A percentile compares a stretch with the other conserved stretches of the same genome.
phyloP scores from a whole-genome alignment of 2,797 vertebrate genomes.

The Alcedo atthis region DNA sequence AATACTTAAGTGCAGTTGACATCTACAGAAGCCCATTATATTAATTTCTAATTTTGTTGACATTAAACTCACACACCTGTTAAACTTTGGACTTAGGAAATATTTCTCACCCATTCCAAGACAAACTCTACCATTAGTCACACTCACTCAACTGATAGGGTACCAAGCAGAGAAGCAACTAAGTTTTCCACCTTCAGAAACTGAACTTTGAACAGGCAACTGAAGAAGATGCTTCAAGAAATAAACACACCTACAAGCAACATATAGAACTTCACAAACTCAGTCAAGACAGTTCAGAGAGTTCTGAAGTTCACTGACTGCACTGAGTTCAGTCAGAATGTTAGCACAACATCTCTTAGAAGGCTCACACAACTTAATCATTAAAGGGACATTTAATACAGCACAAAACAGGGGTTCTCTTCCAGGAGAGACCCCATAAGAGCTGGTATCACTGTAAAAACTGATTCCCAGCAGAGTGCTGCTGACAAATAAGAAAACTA shows the following conservation, averaged over 20 bases:
- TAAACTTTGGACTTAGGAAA: constrained; percentile 67
- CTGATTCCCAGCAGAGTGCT: not conserved
- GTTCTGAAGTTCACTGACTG: not conserved
- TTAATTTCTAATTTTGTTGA: constrained; percentile 50
- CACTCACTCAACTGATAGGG: not conserved
- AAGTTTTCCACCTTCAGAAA: not conserved
- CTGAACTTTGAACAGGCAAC: not conserved
- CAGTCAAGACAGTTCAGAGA: not conserved
- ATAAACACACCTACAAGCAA: not conserved
- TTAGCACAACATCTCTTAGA: not conserved
- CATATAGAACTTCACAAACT: not conserved
- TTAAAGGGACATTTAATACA: not conserved
- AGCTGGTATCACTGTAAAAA: not conserved
- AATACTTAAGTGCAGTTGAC: not conserved
- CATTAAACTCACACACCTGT: constrained; percentile 43
- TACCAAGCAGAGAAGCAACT: not conserved
- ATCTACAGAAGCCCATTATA: constrained; percentile 5
- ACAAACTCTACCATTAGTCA: constrained; percentile 43
- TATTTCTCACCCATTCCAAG: constrained; percentile 37
- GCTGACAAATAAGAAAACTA: not conserved
- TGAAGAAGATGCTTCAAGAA: not conserved
- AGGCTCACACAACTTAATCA: not conserved
- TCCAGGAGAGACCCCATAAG: not conserved
- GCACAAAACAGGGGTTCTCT: not conserved
- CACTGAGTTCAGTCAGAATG: not conserved